Evolutionary conservation across 2,797 vertebrate species (phyloP).

Genomic region (Schizothorax lantsangensis): DNA sequence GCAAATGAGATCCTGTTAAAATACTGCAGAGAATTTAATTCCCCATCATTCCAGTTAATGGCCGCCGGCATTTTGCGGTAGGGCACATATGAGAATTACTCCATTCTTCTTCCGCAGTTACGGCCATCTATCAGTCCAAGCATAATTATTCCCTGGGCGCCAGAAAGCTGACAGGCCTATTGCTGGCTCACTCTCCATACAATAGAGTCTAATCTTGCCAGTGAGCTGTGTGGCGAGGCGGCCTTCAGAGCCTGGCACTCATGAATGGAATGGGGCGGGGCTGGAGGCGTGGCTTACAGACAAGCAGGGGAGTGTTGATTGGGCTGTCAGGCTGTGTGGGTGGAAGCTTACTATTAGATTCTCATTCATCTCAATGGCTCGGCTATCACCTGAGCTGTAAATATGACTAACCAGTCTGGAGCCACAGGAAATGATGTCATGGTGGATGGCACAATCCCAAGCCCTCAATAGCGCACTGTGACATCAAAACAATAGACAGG

Average conservation of each 20-base stretch:
- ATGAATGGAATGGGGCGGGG: slow-evolving; percentile 43
- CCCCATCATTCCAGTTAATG: slow-evolving; percentile 61
- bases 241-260: slow-evolving; percentile 13
- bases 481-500: not conserved
- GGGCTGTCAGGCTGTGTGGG: slow-evolving; percentile 4
- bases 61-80: slow-evolving; percentile 66
- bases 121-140: slow-evolving; percentile 65
- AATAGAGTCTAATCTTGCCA: slow-evolving; percentile 56
- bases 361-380: not conserved
- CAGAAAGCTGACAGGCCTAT: slow-evolving; percentile 64
- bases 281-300: slow-evolving; percentile 20
- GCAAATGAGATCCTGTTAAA: slow-evolving; percentile 59
- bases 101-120: slow-evolving; percentile 65
- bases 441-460: not conserved
- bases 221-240: slow-evolving; percentile 40
- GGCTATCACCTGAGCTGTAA: not conserved
- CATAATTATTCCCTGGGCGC: slow-evolving; percentile 66
- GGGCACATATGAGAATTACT: slow-evolving; percentile 65
- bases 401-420: not conserved
- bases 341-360: slow-evolving; percentile 1
- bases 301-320: slow-evolving; percentile 28
- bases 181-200: slow-evolving; percentile 54
- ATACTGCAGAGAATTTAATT: slow-evolving; percentile 59
- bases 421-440: not conserved
- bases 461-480: not conserved